Base-by-base conservation (phyloP, 2,888 invertebrate species). In the Cheilosia vernalis region DNA sequence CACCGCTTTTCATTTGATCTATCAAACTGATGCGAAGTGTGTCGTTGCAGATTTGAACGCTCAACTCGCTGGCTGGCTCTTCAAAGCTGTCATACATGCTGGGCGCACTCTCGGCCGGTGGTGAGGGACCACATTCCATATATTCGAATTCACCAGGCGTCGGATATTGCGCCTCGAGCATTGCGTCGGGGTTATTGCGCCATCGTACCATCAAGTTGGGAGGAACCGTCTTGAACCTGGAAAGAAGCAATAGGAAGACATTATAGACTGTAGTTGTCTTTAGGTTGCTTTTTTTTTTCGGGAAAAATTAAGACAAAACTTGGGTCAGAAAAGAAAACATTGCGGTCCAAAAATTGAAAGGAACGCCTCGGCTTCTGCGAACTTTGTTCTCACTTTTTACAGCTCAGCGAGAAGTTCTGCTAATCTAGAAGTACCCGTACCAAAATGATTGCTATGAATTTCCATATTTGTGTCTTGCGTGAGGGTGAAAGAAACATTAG, bases 11-110 rank as follows among this genome's bases (percentile, higher is more conserved):
- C 94, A 96, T 95, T 90, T 96, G 95, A 89, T 97, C 96, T 87
- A 95, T 93, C 37, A 97, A 93, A 89, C 95, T 95, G 90, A 94
- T 94, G 89, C 95, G 94, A 87, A 97, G 94, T 72, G 95, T 95
- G 88, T 96, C 96, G 89, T 94, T 93, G 91, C 95, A 95, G 89
- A 95, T 95, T 89, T 95, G 95, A 89, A 95, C 95, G 90, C 95
- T 95, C 89, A 95, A 92, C 90, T 95, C 94, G 87, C 94, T 93
- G 87, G 94, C 94, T 58, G 95, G 95, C 90, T 95, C 95, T 90
- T 95, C 95, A 89, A 96, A 96, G 92, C 95, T 96, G 90, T 96
- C 96, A 92, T 96, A 96, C 93, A 96, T 94, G 90, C 95, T 95
- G 88, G 96, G 95, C 55, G 96, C 95, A 92, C 96, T 96, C 91